Percentiles rank a stretch among this genome's conserved stretches.
Conservation (phyloP, 2,113 vertebrate species). For the Bubo bubo region DNA sequence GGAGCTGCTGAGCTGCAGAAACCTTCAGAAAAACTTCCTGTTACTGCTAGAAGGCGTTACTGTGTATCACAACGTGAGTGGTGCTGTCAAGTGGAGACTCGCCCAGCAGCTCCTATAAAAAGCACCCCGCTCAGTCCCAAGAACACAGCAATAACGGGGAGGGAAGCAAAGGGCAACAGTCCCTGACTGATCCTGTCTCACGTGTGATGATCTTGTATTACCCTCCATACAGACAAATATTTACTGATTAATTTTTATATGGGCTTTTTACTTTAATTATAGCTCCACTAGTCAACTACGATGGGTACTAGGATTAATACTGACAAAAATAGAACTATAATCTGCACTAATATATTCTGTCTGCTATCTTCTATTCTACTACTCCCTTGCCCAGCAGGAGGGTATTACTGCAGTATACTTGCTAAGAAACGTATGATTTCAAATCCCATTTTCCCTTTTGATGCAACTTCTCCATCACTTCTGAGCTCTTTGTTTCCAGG, state of each 20-base stretch:
- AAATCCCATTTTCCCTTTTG: neutral
- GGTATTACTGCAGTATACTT: neutral
- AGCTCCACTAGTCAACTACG: neutral
- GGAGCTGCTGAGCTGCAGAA: neutral
- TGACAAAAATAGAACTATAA: neutral
- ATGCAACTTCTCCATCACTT: neutral
- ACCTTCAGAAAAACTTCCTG: neutral
- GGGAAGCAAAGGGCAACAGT: neutral
- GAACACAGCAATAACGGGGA: fast-evolving
- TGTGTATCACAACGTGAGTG: fast-evolving
- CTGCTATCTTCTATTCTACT: neutral
- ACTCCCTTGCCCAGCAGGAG: neutral
- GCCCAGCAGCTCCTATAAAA: neutral
- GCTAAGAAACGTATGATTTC: neutral
- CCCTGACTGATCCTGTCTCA: neutral
- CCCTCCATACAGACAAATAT: neutral
- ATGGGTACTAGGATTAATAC: neutral
- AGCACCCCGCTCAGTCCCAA: neutral
- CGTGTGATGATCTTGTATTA: neutral
- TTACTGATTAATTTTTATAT: neutral
- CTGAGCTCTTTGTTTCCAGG: neutral
- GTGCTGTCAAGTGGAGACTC: fast-evolving
- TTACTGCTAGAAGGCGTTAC: neutral
- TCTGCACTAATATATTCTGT: neutral
- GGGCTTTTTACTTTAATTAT: neutral